A percentile compares a stretch with the other conserved stretches of the same genome.
Conservation (phyloP, 2,113 vertebrate genomes). For the Calyptomena viridis region DNA sequence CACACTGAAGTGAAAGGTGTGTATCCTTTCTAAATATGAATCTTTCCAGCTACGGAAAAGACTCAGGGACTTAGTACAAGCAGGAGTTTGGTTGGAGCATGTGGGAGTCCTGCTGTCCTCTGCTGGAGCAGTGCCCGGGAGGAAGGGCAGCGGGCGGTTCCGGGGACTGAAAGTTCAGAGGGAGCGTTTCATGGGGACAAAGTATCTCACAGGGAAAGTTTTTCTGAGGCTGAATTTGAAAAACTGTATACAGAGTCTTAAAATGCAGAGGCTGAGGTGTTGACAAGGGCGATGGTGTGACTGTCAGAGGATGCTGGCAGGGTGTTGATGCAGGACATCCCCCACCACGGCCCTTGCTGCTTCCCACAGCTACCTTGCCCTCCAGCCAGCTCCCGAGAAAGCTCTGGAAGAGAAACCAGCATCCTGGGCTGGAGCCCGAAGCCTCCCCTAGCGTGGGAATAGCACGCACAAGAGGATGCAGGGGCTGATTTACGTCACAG, state of each 20-base stretch:
- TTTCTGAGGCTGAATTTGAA: not conserved
- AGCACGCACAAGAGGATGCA: not conserved
- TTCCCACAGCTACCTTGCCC: not conserved
- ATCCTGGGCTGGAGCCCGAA: not conserved
- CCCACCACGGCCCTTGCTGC: not conserved
- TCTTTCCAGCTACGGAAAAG: not conserved
- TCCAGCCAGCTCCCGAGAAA: not conserved
- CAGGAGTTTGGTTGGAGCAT: not conserved
- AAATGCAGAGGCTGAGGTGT: not conserved
- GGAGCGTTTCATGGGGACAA: not conserved
- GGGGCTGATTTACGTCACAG: conserved; percentile 57
- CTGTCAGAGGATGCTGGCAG: accelerated
- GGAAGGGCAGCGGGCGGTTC: not conserved
- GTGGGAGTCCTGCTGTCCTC: not conserved
- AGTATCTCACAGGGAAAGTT: not conserved
- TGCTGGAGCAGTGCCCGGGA: accelerated
- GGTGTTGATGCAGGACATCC: not conserved
- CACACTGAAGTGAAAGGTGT: not conserved
- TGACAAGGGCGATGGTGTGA: accelerated
- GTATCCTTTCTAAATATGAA: not conserved
- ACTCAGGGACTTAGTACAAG: not conserved
- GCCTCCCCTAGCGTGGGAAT: conserved; percentile 54
- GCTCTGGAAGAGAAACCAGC: not conserved
- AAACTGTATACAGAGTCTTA: not conserved
- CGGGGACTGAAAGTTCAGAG: not conserved